Evolutionary conservation across 2,797 vertebrate species (phyloP).

Genomic region (Ataeniobius toweri): DNA sequence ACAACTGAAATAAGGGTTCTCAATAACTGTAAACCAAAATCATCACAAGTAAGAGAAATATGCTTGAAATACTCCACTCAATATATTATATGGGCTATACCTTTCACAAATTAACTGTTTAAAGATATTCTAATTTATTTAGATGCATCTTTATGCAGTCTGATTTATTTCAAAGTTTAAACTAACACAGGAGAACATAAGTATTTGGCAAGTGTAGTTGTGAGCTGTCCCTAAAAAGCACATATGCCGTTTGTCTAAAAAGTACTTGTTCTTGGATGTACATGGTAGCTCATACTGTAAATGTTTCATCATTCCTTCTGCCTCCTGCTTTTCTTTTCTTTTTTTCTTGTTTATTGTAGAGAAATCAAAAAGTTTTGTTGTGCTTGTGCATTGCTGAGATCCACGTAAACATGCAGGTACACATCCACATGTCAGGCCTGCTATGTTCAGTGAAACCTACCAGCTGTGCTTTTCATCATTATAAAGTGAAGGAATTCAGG

Average conservation of each 20-base stretch:
- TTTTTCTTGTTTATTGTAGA: constrained; percentile 32
- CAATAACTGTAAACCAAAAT: no score
- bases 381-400: constrained; percentile 21
- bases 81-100: no score
- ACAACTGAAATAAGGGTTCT: no score
- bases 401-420: constrained; percentile 9
- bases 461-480: constrained; percentile 57
- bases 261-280: constrained; percentile 43
- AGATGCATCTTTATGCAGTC: neutral
- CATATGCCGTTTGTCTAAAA: constrained; percentile 41
- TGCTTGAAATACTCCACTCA: no score
- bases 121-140: neutral
- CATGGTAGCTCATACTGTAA: constrained; percentile 59
- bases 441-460: constrained; percentile 46
- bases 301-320: constrained; percentile 68
- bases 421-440: constrained; percentile 34
- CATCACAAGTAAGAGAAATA: no score
- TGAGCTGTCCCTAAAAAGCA: constrained; percentile 41
- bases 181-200: constrained; percentile 27
- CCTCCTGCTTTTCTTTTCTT: constrained; percentile 41
- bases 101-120: neutral
- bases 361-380: constrained; percentile 26
- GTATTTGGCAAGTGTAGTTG: constrained; percentile 22
- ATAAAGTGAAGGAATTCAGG: constrained; percentile 50
- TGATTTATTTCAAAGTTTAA: constrained; percentile 19